These are phyloP conservation scores for Manis pentadactyla DNA, from an alignment of 2,797 vertebrate genomes.

Conservation along the genomic window DNA sequence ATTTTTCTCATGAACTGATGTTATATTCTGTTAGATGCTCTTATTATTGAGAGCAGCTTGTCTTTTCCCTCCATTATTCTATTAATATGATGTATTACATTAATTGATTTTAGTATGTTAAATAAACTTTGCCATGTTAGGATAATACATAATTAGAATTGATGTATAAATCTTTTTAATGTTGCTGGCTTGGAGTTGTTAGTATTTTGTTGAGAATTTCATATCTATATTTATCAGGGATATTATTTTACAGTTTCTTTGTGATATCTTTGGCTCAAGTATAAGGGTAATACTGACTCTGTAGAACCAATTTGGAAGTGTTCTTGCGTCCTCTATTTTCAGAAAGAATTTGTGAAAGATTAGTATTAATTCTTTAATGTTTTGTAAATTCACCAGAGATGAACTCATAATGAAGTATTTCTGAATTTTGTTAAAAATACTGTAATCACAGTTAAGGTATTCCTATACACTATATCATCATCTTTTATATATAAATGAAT, in stretches of 20 bases:
- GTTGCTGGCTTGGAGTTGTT: background rate
- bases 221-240: background rate
- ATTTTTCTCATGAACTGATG: background rate
- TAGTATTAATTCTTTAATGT: background rate
- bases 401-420: background rate
- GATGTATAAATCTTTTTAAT: background rate
- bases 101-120: background rate
- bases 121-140: background rate
- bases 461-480: background rate
- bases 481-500: background rate
- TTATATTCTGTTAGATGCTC: background rate
- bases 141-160: background rate
- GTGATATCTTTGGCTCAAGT: background rate
- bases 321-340: background rate
- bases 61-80: background rate
- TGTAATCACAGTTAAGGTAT: background rate
- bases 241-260: background rate
- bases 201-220: background rate
- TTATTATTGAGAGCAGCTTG: background rate
- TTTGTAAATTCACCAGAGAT: background rate
- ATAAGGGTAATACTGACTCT: background rate
- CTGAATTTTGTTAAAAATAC: background rate
- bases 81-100: background rate
- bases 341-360: no score
- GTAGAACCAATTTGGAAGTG: background rate